Conservation (phyloP, 2,888 invertebrate genomes). For the Anoncus sp. region DNA sequence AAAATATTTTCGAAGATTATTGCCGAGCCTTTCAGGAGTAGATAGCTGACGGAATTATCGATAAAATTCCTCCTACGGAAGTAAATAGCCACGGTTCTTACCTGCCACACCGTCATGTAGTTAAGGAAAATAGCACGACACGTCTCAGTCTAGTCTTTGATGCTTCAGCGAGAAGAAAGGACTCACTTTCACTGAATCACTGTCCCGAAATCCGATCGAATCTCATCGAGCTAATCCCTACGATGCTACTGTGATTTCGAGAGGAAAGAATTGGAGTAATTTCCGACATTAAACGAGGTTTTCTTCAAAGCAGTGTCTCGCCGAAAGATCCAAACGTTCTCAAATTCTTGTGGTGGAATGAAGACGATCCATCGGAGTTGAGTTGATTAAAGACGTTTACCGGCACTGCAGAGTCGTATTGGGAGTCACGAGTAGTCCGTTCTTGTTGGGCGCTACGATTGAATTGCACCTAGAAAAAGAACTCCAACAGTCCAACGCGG, state of each 20-base stretch:
- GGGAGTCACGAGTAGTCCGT: conserved; percentile 68
- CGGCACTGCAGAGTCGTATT: no score
- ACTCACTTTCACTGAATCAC: conserved; percentile 69
- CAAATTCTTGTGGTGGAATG: conserved; percentile 67
- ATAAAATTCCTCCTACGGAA: conserved; percentile 62
- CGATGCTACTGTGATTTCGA: conserved; percentile 63
- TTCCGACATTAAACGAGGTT: conserved; percentile 66
- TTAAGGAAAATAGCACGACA: conserved; percentile 64
- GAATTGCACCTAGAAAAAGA: conserved; percentile 64
- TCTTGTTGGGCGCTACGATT: conserved; percentile 68
- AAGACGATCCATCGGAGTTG: conserved; percentile 36
- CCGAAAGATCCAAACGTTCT: conserved; percentile 64
- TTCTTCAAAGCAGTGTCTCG: conserved; percentile 65
- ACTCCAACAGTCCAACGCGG: conserved; percentile 5
- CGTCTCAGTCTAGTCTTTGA: conserved; percentile 70
- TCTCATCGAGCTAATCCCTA: conserved; percentile 66
- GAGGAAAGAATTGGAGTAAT: conserved; percentile 62
- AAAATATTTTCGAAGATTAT: conserved; percentile 66
- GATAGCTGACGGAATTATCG: conserved; percentile 71
- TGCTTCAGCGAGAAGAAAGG: conserved; percentile 67
- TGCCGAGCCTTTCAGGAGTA: conserved; percentile 71
- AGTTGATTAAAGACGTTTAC: conserved; percentile 44
- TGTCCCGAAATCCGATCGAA: conserved; percentile 66
- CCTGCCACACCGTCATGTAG: conserved; percentile 65
- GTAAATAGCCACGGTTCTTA: no score